Conservation (phyloP, 2,797 vertebrate genomes). For the Sitta carolinensis region DNA sequence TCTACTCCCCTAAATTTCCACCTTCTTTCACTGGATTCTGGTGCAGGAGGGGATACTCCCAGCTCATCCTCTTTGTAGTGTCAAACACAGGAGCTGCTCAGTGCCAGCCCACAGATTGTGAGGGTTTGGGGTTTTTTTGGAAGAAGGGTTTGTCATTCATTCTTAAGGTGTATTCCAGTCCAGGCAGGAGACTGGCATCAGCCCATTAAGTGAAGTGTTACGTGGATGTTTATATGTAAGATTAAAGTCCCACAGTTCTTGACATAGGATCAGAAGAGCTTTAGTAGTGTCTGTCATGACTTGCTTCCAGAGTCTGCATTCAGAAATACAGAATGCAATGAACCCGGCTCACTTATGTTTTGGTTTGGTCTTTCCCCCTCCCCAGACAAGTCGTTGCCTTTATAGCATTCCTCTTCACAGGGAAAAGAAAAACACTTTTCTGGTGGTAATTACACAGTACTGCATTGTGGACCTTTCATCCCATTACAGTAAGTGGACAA, state of each 20-base stretch:
- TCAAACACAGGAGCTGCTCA: not conserved
- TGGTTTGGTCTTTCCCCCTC: not conserved
- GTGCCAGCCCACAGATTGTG: not conserved
- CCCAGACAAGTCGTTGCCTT: slow-evolving; percentile 34
- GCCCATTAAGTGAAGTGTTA: not conserved
- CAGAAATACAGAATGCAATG: not conserved
- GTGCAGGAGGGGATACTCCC: not conserved
- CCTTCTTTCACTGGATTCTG: not conserved
- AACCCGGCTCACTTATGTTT: not conserved
- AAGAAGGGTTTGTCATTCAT: not conserved
- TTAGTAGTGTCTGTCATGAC: slow-evolving; percentile 42
- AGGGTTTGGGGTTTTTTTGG: not conserved
- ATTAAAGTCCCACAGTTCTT: slow-evolving; percentile 36
- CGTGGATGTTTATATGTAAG: not conserved
- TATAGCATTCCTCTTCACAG: slow-evolving; percentile 57
- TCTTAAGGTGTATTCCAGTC: slow-evolving; percentile 24
- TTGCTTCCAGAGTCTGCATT: slow-evolving; percentile 52
- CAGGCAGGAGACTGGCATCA: slow-evolving; percentile 28
- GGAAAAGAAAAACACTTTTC: slow-evolving; percentile 36
- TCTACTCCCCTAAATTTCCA: not conserved
- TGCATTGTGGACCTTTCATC: slow-evolving; percentile 53
- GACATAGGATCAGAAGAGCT: slow-evolving; percentile 32
- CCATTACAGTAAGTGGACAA: slow-evolving; percentile 59
- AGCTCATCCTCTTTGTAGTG: not conserved
- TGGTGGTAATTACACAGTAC: slow-evolving; percentile 60